These are phyloP conservation scores for Saccostrea cuccullata DNA, from an alignment of 1,140 invertebrate species.

Conservation along the genomic window DNA sequence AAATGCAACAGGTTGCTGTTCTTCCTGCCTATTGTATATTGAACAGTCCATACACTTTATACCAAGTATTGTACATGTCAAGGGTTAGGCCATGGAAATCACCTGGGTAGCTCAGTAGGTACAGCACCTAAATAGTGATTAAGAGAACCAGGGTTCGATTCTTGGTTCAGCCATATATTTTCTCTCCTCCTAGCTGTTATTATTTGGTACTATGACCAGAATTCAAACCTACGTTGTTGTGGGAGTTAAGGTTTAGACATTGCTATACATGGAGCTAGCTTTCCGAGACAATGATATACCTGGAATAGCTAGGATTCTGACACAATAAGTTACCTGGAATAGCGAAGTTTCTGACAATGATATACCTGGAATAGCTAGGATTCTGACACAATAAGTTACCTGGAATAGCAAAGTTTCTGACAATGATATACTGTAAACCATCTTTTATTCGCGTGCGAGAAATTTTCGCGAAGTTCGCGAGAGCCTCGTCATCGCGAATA, in stretches of 20 bases:
- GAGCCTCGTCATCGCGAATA: too few relatives aligned
- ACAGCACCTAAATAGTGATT: too few relatives aligned
- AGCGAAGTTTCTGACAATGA: neutral
- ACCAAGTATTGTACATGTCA: too few relatives aligned
- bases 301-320: slow-evolving; percentile 91
- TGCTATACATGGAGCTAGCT: neutral
- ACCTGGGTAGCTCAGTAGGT: too few relatives aligned
- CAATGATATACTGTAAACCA: neutral
- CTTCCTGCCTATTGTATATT: neutral
- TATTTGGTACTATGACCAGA: too few relatives aligned
- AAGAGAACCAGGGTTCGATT: too few relatives aligned
- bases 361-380: slow-evolving; percentile 86
- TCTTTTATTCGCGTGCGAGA: too few relatives aligned
- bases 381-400: slow-evolving; percentile 81
- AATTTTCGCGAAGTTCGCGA: too few relatives aligned
- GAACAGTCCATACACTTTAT: neutral
- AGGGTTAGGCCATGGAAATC: too few relatives aligned
- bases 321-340: slow-evolving; percentile 67
- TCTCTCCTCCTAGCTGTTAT: too few relatives aligned
- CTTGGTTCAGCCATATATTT: too few relatives aligned
- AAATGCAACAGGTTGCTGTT: neutral
- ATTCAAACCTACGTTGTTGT: too few relatives aligned
- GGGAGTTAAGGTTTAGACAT: neutral
- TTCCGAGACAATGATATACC: slow-evolving; percentile 60
- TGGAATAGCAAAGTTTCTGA: neutral